These are phyloP conservation scores for Leucoraja erinaceus DNA, from an alignment of 2,113 vertebrate species.

Conservation along the genomic window DNA sequence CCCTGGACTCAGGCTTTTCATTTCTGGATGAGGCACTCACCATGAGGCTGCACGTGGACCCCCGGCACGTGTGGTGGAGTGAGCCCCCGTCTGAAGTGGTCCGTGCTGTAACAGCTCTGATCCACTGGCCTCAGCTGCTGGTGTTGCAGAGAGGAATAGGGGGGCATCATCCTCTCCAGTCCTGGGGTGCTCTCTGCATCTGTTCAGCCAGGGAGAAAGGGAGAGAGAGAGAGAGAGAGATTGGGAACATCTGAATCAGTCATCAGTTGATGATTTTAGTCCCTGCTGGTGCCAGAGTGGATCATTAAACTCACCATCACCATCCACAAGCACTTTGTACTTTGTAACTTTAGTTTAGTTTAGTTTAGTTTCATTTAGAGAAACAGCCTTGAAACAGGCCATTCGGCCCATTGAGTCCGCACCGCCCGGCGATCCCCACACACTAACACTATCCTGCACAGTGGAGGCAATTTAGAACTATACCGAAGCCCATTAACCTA, in stretches of 20 bases:
- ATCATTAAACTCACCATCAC: neutral
- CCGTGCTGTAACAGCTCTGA: slow-evolving; percentile 69
- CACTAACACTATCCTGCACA: too few species aligned
- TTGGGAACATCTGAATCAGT: neutral
- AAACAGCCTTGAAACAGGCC: too few species aligned
- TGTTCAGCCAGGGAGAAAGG: slow-evolving; percentile 42
- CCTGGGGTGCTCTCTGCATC: slow-evolving; percentile 71
- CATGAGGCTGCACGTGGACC: slow-evolving; percentile 76
- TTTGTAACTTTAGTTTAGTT: too few species aligned
- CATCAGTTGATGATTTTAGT: neutral
- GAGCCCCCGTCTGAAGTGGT: slow-evolving; percentile 73
- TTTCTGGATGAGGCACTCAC: slow-evolving; percentile 48
- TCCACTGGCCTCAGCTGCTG: slow-evolving; percentile 74
- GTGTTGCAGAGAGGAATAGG: slow-evolving; percentile 66
- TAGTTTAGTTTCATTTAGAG: too few species aligned
- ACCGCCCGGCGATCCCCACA: too few species aligned
- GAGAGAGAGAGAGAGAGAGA: neutral
- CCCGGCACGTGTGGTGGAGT: slow-evolving; percentile 70
- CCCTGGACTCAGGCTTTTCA: neutral
- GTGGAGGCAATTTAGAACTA: too few species aligned
- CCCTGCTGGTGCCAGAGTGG: neutral
- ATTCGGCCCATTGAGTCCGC: too few species aligned
- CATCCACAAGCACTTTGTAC: too few species aligned
- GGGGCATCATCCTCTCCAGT: slow-evolving; percentile 69
- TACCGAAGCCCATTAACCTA: too few species aligned